phyloP scores from a whole-genome alignment of 2,797 vertebrate genomes.

The Graptemys geographica region DNA sequence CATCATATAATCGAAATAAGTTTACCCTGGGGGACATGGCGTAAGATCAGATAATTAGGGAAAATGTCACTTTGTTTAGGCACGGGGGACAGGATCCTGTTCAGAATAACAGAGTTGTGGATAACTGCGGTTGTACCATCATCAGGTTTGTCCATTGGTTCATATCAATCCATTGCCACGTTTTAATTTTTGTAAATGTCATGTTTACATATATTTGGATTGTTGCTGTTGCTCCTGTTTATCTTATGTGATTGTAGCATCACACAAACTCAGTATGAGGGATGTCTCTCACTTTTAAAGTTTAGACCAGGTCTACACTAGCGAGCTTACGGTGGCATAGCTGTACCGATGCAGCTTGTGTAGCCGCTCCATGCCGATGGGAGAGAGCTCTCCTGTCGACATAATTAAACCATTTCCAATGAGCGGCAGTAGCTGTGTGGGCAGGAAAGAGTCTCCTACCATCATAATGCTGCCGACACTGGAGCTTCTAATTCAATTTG shows the following conservation, averaged over 20 bases:
- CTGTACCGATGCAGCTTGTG: no score
- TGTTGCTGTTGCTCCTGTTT: not conserved
- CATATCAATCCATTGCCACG: rapidly evolving
- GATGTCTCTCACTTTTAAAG: not conserved
- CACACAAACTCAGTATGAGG: not conserved
- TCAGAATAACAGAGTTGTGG: not conserved
- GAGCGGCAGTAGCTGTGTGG: no score
- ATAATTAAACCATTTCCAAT: no score
- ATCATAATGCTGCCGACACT: no score
- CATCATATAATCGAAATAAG: not conserved
- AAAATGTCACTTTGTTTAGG: not conserved
- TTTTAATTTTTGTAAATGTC: not conserved
- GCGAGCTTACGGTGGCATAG: no score
- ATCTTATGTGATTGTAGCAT: not conserved
- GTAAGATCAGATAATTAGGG: rapidly evolving
- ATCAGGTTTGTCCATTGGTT: not conserved
- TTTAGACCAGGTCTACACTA: no score
- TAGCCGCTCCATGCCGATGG: no score
- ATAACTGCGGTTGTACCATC: not conserved
- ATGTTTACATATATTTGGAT: not conserved
- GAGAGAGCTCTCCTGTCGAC: no score
- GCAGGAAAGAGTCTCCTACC: no score
- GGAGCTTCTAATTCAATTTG: not conserved
- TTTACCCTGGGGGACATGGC: not conserved
- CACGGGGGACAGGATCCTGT: not conserved